Conservation (phyloP, 92 coral and sea anemone genomes). For the Umimayanthus chanpuru region DNA sequence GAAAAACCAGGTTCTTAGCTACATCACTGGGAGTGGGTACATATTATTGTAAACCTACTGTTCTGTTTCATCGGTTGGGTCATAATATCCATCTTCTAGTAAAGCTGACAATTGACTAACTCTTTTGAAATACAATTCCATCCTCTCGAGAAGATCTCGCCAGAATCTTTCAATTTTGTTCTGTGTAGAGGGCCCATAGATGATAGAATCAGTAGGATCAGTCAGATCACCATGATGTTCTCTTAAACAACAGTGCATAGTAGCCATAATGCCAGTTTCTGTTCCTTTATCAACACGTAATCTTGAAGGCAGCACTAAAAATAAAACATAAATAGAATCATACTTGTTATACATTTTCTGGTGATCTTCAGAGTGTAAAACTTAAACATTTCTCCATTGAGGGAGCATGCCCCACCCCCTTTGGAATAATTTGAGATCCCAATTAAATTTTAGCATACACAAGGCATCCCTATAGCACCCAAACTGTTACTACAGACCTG, state of each 20-base stretch:
- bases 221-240: slow-evolving; percentile 53
- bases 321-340: slow-evolving; percentile 33
- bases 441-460: slow-evolving; percentile 10
- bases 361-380: slow-evolving; percentile 21
- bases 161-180: slow-evolving; percentile 72
- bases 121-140: slow-evolving; percentile 66
- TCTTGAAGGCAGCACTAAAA: slow-evolving; percentile 58
- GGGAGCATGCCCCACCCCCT: slow-evolving; percentile 28
- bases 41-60: slow-evolving; percentile 36
- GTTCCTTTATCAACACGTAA: slow-evolving; percentile 64
- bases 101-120: slow-evolving; percentile 54
- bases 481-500: too few species aligned
- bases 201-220: slow-evolving; percentile 57
- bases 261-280: slow-evolving; percentile 72
- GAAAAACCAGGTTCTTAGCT: slow-evolving; percentile 19
- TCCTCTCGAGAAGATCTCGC: slow-evolving; percentile 69
- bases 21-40: slow-evolving; percentile 20
- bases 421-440: background rate
- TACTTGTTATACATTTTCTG: slow-evolving; percentile 19
- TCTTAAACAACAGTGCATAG: slow-evolving; percentile 65
- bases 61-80: slow-evolving; percentile 61
- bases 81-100: slow-evolving; percentile 74
- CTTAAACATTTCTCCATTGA: slow-evolving; percentile 21
- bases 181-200: slow-evolving; percentile 77
- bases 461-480: slow-evolving; percentile 15